Base-by-base conservation (phyloP, 2,797 vertebrate genomes). In the Enteromius radiatus region DNA sequence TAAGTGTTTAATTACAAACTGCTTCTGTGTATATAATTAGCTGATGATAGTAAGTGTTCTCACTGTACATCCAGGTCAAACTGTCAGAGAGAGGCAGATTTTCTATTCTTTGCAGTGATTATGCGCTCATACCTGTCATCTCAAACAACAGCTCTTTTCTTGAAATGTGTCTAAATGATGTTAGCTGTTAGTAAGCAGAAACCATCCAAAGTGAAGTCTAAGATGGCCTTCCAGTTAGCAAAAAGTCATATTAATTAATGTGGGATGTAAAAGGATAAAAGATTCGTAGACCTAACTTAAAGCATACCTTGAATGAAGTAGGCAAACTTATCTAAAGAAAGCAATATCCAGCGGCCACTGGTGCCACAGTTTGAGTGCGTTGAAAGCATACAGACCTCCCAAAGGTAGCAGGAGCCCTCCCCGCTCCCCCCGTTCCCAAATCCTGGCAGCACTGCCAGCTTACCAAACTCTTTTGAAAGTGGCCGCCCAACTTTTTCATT, bases 221-320 rank as follows among this genome's bases (percentile, higher is more conserved):
- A 73, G 52, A 21, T 75, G 77, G 52, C 80, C 64, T 70, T 23
- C n/a, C 45, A 45, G 26, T 23, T 49, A 43, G 3, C 56, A n/a
- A 45, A 49, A 65, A 36, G 38, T 78, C 45, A 49, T 69, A 33
- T 75, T 4, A 33, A 26, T 73, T 64, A 75, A 23, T 71, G 71
- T 78, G 79, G 49, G 63, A 45, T 71, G 79, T 76, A 56, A 80
- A 63, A 61, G n/a, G 52, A 70, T 63, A 78, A 54, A 63, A 81
- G 65, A 70, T 31, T 70, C 43, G 81, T 76, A 41, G 45, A 83
- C 64, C 80, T 70, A 81, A 79, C 76, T 70, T 86, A 73, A 86
- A 84, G 89, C 91, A 89, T 93, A 94, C 93, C 92, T 94, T 88
- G 87, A 87, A 75, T 86, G 88, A 84, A 91, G 91, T 92, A 89